A percentile compares a stretch with the other conserved stretches of the same genome.
phyloP scores from a whole-genome alignment of 1,140 invertebrate species.

The Colletes gigas region DNA sequence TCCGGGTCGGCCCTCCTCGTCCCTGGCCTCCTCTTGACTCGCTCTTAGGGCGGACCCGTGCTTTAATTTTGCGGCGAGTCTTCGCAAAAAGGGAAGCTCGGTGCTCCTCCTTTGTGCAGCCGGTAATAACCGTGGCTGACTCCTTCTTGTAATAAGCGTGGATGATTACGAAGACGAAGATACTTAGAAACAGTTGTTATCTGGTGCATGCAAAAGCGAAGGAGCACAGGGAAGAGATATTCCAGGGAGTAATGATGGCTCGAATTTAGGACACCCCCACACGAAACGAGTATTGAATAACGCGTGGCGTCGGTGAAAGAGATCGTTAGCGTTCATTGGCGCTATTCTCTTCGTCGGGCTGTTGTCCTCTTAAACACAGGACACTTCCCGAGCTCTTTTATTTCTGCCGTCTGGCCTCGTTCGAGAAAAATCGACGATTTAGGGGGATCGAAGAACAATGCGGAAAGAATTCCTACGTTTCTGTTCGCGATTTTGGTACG shows the following conservation, averaged over 20 bases:
- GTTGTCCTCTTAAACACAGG: conserved; percentile 46
- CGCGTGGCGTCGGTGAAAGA: not conserved
- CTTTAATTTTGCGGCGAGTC: conserved; percentile 68
- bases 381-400: not conserved
- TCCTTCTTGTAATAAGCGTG: conserved; percentile 52
- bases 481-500: not conserved
- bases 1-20: not conserved
- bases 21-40: conserved; percentile 32
- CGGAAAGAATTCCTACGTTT: not conserved
- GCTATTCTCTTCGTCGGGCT: conserved; percentile 38
- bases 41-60: conserved; percentile 30
- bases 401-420: not conserved
- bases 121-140: conserved; percentile 60
- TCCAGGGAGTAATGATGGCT: not conserved
- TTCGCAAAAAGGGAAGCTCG: conserved; percentile 49
- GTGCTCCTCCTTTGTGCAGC: conserved; percentile 56
- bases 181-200: conserved; percentile 53
- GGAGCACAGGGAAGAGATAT: not conserved
- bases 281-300: conserved; percentile 49
- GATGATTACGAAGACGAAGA: conserved; percentile 61
- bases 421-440: not conserved
- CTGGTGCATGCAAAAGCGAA: conserved; percentile 57
- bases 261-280: conserved; percentile 44
- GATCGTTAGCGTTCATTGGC: conserved; percentile 54
- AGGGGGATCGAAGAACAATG: not conserved